Evolutionary conservation across 2,888 invertebrate genomes (phyloP).

Genomic region (Campoplex capitator): DNA sequence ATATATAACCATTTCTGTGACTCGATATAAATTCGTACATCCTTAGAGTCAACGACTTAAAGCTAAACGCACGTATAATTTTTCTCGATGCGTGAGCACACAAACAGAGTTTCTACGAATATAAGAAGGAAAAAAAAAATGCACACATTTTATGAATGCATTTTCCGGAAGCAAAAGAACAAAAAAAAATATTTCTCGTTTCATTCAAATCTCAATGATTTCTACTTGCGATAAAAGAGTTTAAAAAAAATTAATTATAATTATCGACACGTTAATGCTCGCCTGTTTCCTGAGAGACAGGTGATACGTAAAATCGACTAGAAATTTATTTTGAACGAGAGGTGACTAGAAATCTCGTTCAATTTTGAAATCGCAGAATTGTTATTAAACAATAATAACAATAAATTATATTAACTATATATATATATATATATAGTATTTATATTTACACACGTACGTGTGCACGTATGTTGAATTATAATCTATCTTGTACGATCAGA

Average conservation of each 20-base stretch:
- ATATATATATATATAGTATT: neutral
- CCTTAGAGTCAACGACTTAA: constrained; percentile 51
- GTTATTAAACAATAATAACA: constrained; percentile 19
- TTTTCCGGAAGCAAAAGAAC: constrained; percentile 23
- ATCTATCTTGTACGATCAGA: constrained; percentile 67
- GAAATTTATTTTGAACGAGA: constrained; percentile 75
- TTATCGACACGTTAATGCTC: constrained; percentile 54
- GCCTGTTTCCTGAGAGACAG: constrained; percentile 62
- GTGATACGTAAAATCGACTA: constrained; percentile 79
- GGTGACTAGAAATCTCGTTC: constrained; percentile 81
- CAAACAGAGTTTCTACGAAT: constrained; percentile 21
- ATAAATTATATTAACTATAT: constrained; percentile 14
- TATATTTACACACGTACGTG: neutral
- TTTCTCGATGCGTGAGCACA: constrained; percentile 52
- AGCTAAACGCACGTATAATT: constrained; percentile 56
- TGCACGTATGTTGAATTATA: constrained; percentile 48
- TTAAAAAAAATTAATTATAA: constrained; percentile 47
- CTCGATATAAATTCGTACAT: constrained; percentile 58
- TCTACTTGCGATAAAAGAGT: constrained; percentile 32
- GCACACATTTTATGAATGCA: constrained; percentile 62
- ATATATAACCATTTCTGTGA: constrained; percentile 40
- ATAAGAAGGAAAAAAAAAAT: constrained; percentile 32
- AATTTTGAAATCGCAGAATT: constrained; percentile 47
- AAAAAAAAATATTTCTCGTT: constrained; percentile 25
- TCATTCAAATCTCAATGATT: constrained; percentile 57